These are phyloP conservation scores for Andrena dorsata DNA, from an alignment of 2,888 invertebrate genomes.

Conservation along the genomic window DNA sequence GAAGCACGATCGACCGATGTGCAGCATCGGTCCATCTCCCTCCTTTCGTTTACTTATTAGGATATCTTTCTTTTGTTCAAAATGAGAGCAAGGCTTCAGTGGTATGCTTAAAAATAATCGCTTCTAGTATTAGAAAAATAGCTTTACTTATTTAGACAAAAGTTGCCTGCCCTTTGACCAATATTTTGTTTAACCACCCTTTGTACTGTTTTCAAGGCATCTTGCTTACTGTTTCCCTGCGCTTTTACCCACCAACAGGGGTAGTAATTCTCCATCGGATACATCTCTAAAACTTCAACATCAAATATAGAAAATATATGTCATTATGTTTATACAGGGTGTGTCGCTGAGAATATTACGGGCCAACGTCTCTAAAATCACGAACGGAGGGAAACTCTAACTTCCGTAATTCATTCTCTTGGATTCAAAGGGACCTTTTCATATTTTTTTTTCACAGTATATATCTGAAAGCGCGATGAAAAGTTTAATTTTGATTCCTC, in stretches of 20 bases:
- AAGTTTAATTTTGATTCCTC: not conserved
- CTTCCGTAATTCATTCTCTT: not conserved
- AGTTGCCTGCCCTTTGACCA: slow-evolving; percentile 85
- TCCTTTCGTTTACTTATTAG: slow-evolving; percentile 60
- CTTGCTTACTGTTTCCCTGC: slow-evolving; percentile 85
- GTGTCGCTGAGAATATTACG: slow-evolving; percentile 3
- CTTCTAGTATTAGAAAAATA: slow-evolving; percentile 84
- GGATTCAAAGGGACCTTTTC: too few species aligned
- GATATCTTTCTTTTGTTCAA: slow-evolving; percentile 62
- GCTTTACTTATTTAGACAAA: slow-evolving; percentile 84
- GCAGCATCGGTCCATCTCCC: slow-evolving; percentile 47
- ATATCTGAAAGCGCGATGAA: too few species aligned
- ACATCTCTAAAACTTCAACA: slow-evolving; percentile 84
- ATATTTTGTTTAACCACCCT: slow-evolving; percentile 82
- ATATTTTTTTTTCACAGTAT: too few species aligned
- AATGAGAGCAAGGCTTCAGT: slow-evolving; percentile 85
- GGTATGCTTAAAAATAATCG: slow-evolving; percentile 83
- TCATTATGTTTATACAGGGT: slow-evolving; percentile 76
- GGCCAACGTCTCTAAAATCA: not conserved
- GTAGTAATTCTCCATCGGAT: slow-evolving; percentile 75
- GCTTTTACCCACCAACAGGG: slow-evolving; percentile 75
- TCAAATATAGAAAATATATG: slow-evolving; percentile 85
- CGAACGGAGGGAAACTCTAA: not conserved
- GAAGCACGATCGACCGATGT: slow-evolving; percentile 80
- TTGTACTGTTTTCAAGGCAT: slow-evolving; percentile 86